A percentile compares a stretch with the other conserved stretches of the same genome.
Conservation (phyloP, 2,888 invertebrate species). For the Philaethria dido region DNA sequence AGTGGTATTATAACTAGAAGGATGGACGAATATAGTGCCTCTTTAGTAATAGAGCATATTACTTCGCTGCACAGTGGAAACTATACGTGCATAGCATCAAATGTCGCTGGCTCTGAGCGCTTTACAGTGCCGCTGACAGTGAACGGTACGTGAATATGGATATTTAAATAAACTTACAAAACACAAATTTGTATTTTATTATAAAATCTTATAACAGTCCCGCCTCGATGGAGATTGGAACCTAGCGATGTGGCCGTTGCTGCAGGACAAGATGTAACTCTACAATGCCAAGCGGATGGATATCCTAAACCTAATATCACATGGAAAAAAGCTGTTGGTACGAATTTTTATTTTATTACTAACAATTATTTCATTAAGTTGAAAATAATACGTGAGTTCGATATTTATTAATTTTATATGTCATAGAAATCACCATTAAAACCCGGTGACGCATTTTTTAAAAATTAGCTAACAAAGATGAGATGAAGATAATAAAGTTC, state of each 20-base stretch:
- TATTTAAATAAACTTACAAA: neutral
- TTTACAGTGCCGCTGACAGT: slow-evolving; percentile 92
- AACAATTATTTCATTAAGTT: neutral
- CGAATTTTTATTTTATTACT: slow-evolving; percentile 48
- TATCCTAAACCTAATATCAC: slow-evolving; percentile 94
- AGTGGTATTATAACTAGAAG: slow-evolving; percentile 80
- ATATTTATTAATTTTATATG: no score
- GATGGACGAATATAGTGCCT: slow-evolving; percentile 93
- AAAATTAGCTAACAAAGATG: no score
- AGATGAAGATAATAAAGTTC: neutral
- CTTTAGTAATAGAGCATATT: slow-evolving; percentile 93
- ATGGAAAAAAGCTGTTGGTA: slow-evolving; percentile 95
- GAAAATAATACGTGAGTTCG: no score
- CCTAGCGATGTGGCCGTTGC: slow-evolving; percentile 92
- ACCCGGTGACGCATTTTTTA: no score
- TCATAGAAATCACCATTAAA: no score
- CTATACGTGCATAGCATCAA: slow-evolving; percentile 95
- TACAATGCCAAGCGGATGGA: slow-evolving; percentile 96
- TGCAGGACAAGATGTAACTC: slow-evolving; percentile 91
- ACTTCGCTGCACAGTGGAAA: slow-evolving; percentile 94
- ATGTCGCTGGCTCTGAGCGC: slow-evolving; percentile 91
- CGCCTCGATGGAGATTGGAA: slow-evolving; percentile 94
- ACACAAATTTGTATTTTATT: neutral
- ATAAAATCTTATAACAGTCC: slow-evolving; percentile 82
- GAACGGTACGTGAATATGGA: slow-evolving; percentile 83